Conservation (phyloP, 2,888 invertebrate species). For the Dendrolimus houi region DNA sequence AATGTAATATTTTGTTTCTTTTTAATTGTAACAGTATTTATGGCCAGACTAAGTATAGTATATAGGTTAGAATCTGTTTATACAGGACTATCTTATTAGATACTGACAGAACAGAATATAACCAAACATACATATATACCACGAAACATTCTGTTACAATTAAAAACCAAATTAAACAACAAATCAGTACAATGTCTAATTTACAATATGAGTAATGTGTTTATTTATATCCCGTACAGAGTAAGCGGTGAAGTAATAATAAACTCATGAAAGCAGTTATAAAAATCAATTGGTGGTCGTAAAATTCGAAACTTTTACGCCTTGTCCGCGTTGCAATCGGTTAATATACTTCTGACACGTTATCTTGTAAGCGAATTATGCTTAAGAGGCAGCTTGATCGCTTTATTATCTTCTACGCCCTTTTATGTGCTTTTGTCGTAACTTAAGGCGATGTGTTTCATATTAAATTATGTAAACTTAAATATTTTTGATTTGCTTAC, state of each 20-base stretch:
- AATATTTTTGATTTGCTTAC: too few species aligned
- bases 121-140: too few species aligned
- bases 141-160: too few species aligned
- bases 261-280: background rate
- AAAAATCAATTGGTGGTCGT: background rate
- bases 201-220: background rate
- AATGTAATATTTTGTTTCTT: too few species aligned
- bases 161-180: background rate
- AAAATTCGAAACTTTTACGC: background rate
- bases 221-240: background rate
- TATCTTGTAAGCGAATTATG: background rate
- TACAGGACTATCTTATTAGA: too few species aligned
- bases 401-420: background rate
- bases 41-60: too few species aligned
- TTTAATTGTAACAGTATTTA: too few species aligned
- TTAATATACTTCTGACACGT: background rate
- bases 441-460: too few species aligned
- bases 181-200: background rate
- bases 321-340: background rate
- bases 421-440: background rate
- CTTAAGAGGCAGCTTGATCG: background rate
- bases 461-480: too few species aligned
- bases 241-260: background rate
- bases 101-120: too few species aligned
- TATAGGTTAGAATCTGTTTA: too few species aligned